Conservation (phyloP, 2,113 vertebrate species). For the Pollachius pollachius region DNA sequence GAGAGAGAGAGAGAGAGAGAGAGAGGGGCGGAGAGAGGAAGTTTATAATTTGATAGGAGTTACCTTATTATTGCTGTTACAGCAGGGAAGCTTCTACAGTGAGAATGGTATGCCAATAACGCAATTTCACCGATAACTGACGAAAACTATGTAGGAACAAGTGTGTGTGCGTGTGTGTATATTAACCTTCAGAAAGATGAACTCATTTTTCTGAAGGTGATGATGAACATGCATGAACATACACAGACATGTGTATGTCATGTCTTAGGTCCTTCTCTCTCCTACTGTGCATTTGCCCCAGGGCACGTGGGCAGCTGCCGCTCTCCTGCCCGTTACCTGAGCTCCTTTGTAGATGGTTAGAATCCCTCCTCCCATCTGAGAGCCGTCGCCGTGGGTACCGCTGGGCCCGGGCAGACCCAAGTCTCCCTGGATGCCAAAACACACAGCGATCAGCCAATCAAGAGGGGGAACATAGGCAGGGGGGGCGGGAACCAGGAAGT, state of each 20-base stretch:
- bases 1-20: conserved; percentile 20
- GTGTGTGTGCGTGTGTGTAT: not conserved
- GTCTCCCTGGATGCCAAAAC: conserved; percentile 74
- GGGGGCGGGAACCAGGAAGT: not conserved
- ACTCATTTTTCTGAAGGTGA: not conserved
- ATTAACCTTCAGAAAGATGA: no score
- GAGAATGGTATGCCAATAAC: no score
- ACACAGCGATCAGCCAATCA: conserved; percentile 56
- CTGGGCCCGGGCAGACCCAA: conserved; percentile 71
- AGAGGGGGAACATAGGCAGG: not conserved
- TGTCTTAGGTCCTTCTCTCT: no score
- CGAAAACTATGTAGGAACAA: not conserved
- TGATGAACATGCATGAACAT: no score
- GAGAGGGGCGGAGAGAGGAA: not conserved
- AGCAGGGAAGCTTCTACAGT: not conserved
- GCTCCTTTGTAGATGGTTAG: conserved; percentile 80
- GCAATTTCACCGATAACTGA: not conserved
- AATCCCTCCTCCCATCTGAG: conserved; percentile 52
- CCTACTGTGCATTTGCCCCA: no score
- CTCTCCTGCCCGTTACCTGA: conserved; percentile 70
- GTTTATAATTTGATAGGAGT: no score
- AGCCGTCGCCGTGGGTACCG: conserved; percentile 65
- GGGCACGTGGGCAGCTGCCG: conserved; percentile 14
- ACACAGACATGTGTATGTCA: not conserved
- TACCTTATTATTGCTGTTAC: not conserved